A percentile compares a stretch with the other conserved stretches of the same genome.
Evolutionary conservation across 2,113 vertebrate species (phyloP).

Genomic region (Apus apus): DNA sequence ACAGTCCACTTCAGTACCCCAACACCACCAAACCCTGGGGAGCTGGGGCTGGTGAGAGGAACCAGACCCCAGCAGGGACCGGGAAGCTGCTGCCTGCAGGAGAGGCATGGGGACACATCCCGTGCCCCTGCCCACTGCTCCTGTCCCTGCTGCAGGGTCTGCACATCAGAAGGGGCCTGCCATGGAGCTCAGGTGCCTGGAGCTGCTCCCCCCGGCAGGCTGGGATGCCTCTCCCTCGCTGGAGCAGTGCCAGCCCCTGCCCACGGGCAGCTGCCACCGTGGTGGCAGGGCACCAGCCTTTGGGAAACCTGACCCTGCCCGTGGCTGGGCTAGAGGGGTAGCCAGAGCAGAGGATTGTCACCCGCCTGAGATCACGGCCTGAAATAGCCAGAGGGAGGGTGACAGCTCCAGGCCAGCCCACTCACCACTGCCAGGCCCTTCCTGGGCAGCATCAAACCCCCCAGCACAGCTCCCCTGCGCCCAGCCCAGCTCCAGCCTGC

Average conservation of each 20-base stretch:
- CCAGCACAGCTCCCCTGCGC: accelerated
- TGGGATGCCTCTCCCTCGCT: background rate
- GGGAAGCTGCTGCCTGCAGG: background rate
- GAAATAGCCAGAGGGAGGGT: background rate
- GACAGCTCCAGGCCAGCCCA: background rate
- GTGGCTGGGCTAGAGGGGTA: accelerated
- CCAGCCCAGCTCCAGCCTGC: background rate
- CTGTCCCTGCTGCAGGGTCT: background rate
- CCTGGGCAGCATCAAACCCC: accelerated
- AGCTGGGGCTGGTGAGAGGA: accelerated
- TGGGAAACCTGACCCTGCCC: background rate
- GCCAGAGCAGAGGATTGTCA: background rate
- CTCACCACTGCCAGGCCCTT: accelerated
- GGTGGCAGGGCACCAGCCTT: background rate
- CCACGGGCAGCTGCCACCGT: accelerated
- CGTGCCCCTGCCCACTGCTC: accelerated
- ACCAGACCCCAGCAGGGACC: accelerated
- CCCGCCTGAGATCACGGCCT: background rate
- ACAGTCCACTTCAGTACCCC: too few relatives aligned
- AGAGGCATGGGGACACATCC: too few relatives aligned
- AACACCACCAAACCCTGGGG: accelerated
- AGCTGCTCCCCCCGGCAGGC: background rate
- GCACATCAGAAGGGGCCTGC: too few relatives aligned
- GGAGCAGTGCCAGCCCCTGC: accelerated
- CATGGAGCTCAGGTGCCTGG: too few relatives aligned